Evolutionary conservation across 2,797 vertebrate genomes (phyloP).

Genomic region (Odontamblyopus lacepedii): DNA sequence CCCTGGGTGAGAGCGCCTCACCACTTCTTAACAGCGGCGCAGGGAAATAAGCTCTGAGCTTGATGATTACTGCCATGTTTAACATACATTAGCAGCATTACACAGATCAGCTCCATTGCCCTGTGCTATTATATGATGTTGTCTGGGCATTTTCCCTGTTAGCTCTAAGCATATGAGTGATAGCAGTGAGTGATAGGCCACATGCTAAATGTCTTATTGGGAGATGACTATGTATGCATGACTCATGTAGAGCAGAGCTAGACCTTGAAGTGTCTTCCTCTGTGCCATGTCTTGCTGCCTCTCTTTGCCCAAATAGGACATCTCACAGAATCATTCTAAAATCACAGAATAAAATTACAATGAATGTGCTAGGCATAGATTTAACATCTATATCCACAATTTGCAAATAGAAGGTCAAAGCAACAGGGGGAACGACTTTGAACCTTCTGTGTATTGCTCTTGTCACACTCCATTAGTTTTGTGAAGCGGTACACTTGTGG

Average conservation of each 20-base stretch:
- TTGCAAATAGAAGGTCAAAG: slow-evolving; percentile 37
- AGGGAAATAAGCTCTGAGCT: slow-evolving; percentile 50
- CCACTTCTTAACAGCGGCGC: slow-evolving; percentile 50
- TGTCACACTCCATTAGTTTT: slow-evolving; percentile 60
- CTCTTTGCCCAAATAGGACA: slow-evolving; percentile 40
- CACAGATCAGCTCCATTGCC: slow-evolving; percentile 15
- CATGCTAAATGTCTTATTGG: slow-evolving; percentile 71
- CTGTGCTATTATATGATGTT: slow-evolving; percentile 21
- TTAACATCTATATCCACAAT: slow-evolving; percentile 28
- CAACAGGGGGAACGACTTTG: slow-evolving; percentile 35
- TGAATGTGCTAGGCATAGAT: slow-evolving; percentile 21
- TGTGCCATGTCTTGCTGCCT: slow-evolving; percentile 54
- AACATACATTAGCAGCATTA: slow-evolving; percentile 28
- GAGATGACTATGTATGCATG: slow-evolving; percentile 69
- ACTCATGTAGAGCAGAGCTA: slow-evolving; percentile 68
- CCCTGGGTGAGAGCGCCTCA: slow-evolving; percentile 87
- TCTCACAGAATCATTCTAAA: slow-evolving; percentile 35
- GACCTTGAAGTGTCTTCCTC: slow-evolving; percentile 74
- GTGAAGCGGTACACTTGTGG: slow-evolving; percentile 51
- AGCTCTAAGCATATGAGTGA: slow-evolving; percentile 66
- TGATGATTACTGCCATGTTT: slow-evolving; percentile 54
- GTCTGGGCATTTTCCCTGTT: slow-evolving; percentile 46
- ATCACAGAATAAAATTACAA: slow-evolving; percentile 10
- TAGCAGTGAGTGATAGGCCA: slow-evolving; percentile 64
- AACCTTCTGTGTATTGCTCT: slow-evolving; percentile 42